These are phyloP conservation scores for Anguilla pacifica DNA, from an alignment of 2,797 vertebrate genomes.

Conservation along the genomic window DNA sequence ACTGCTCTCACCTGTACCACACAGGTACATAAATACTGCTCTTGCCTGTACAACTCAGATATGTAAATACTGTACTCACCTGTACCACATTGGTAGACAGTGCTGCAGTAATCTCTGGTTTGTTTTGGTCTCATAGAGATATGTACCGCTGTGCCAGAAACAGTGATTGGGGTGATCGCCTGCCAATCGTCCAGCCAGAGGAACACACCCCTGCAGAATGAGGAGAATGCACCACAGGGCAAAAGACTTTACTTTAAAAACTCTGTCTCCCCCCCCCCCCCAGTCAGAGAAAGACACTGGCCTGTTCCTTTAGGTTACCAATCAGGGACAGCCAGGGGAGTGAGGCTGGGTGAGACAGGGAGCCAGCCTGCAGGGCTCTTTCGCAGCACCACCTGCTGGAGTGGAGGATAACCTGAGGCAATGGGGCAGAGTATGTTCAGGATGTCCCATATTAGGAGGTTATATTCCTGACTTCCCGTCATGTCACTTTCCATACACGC, in stretches of 20 bases:
- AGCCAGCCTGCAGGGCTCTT: neutral
- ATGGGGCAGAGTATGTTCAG: neutral
- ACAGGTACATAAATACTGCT: neutral
- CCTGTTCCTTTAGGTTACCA: neutral
- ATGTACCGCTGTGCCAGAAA: slow-evolving; percentile 82
- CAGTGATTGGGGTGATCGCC: slow-evolving; percentile 82
- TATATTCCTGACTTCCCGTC: too few relatives aligned
- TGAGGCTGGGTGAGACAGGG: neutral
- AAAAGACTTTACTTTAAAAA: neutral
- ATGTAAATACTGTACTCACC: slow-evolving; percentile 41
- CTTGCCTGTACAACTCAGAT: too few relatives aligned
- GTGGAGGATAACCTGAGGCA: neutral
- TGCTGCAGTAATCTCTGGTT: slow-evolving; percentile 9
- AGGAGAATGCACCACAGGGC: neutral
- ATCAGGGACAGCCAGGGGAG: neutral
- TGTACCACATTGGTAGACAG: neutral
- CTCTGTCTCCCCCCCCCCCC: too few relatives aligned
- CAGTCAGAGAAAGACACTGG: neutral
- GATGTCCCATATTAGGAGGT: too few relatives aligned
- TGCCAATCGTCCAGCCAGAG: slow-evolving; percentile 61
- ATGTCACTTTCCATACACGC: too few relatives aligned
- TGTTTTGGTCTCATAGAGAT: slow-evolving; percentile 61
- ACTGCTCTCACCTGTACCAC: neutral
- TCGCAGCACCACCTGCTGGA: neutral
- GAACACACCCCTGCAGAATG: slow-evolving; percentile 33